These are phyloP conservation scores for Heterodera schachtii DNA, from an alignment of 1,140 invertebrate genomes.

Conservation along the genomic window DNA sequence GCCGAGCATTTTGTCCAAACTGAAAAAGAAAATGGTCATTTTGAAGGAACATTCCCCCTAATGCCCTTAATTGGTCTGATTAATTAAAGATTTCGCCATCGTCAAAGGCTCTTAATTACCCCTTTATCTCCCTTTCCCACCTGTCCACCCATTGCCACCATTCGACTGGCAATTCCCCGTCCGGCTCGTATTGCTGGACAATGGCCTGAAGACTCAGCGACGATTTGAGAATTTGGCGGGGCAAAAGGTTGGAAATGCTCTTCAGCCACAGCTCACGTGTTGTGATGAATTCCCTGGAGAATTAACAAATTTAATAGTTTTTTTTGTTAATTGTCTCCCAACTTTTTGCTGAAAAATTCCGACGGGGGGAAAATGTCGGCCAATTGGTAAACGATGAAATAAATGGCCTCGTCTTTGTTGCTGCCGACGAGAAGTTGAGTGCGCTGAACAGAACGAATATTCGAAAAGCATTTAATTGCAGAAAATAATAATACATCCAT, in stretches of 20 bases:
- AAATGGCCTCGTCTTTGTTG: conserved; percentile 61
- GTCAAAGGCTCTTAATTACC: too few relatives aligned
- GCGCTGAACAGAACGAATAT: not conserved
- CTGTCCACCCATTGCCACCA: conserved; percentile 32
- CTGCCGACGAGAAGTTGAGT: conserved; percentile 25
- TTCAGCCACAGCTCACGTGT: conserved; percentile 58
- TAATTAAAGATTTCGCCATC: too few relatives aligned
- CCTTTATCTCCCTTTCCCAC: not conserved
- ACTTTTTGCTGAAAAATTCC: conserved; percentile 60
- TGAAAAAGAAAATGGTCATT: conserved; percentile 27
- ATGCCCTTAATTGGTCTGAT: too few relatives aligned
- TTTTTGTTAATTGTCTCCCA: too few relatives aligned
- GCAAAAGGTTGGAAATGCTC: conserved; percentile 58
- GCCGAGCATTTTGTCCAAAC: conserved; percentile 76
- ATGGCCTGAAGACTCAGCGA: conserved; percentile 56
- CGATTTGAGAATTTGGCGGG: conserved; percentile 63
- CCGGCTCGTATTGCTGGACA: conserved; percentile 58
- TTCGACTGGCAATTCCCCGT: conserved; percentile 41
- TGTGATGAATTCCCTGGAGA: conserved; percentile 54
- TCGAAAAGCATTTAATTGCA: not conserved
- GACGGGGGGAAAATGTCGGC: conserved; percentile 62
- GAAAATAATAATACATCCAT: not conserved
- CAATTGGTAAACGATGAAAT: conserved; percentile 65
- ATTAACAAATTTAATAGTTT: not conserved
- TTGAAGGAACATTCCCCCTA: too few relatives aligned